Evolutionary conservation across 2,888 invertebrate genomes (phyloP), one percentile per base, ranked within the genome.

Genomic region (Harpagoxenus sublaevis): DNA sequence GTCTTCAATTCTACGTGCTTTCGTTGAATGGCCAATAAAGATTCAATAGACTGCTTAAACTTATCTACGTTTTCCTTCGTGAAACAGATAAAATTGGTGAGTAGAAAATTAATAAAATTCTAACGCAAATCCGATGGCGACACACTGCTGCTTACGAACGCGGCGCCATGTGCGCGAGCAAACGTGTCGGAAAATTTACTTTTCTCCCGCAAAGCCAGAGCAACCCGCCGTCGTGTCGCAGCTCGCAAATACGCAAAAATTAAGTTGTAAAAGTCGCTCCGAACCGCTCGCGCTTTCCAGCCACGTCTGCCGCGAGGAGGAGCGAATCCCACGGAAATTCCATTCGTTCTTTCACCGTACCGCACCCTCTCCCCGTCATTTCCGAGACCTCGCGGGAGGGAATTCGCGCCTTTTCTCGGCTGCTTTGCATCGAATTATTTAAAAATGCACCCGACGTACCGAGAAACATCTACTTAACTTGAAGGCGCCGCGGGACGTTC

Each of bases 341-440:
- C 77, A 51, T 68, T 73, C 39, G 81, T 71, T 73, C 70, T 45
- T 71, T 77, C 48, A 12, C 39, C 35, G 10, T 28, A n/a, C n/a
- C 23, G 31, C 39, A 18, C 35, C 35, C 39, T 28, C 4, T 15
- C 39, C 66, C 28, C 51, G 66, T 23, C 28, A 31, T 74, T 48
- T 48, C 23, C 57, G n/a, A 4, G n/a, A 9, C 39, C 48, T 31
- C 75, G 39, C 23, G 51, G 45, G 23, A 55, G 60, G 42, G 31
- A 73, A 82, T 71, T 87, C 77, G 66, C 51, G 55, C 48, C 81
- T 79, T 78, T 71, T 71, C 83, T 73, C 84, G 71, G 71, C 86
- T 89, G 83, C 88, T 91, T 91, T 90, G 87, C 90, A 90, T 89
- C 87, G 87, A 91, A 89, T 92, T 90, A 90, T 91, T 92, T 91